Percentiles rank a stretch among this genome's conserved stretches.
Conservation (phyloP, 2,888 invertebrate genomes). For the Gisinianus flammeolus region DNA sequence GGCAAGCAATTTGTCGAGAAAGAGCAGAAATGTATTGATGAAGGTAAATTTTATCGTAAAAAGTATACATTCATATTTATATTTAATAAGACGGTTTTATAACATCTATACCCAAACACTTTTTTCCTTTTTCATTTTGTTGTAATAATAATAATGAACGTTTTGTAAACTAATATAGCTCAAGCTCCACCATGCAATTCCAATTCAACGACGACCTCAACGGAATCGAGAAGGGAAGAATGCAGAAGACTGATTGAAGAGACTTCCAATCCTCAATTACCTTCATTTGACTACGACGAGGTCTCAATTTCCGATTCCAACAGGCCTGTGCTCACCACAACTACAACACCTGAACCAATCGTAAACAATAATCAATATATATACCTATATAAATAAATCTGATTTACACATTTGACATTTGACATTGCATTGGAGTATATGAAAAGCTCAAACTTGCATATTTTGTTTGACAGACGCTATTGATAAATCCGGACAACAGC, state of each 20-base stretch:
- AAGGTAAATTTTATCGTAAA: slow-evolving; percentile 47
- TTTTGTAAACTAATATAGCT: slow-evolving; percentile 16
- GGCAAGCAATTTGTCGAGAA: slow-evolving; percentile 51
- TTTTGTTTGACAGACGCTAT: slow-evolving; percentile 26
- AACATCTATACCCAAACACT: no score
- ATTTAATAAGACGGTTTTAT: no score
- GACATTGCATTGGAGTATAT: neutral
- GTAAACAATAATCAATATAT: neutral
- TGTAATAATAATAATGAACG: no score
- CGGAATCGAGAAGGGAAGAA: slow-evolving; percentile 3
- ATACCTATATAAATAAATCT: neutral
- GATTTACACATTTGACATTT: neutral
- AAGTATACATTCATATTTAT: no score
- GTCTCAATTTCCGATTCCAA: neutral
- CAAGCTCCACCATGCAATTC: slow-evolving; percentile 53
- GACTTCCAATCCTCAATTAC: neutral
- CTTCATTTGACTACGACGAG: slow-evolving; percentile 14
- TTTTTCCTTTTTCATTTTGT: no score
- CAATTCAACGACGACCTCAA: slow-evolving; percentile 33
- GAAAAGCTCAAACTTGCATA: no score
- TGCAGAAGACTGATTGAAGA: slow-evolving; percentile 18
- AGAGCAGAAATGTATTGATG: slow-evolving; percentile 50
- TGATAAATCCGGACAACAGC: slow-evolving; percentile 42
- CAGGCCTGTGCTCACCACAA: neutral
- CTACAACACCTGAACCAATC: neutral